Percentiles rank a stretch among this genome's conserved stretches.
phyloP scores from a whole-genome alignment of 2,888 invertebrate species.

The Malacosoma neustria region DNA sequence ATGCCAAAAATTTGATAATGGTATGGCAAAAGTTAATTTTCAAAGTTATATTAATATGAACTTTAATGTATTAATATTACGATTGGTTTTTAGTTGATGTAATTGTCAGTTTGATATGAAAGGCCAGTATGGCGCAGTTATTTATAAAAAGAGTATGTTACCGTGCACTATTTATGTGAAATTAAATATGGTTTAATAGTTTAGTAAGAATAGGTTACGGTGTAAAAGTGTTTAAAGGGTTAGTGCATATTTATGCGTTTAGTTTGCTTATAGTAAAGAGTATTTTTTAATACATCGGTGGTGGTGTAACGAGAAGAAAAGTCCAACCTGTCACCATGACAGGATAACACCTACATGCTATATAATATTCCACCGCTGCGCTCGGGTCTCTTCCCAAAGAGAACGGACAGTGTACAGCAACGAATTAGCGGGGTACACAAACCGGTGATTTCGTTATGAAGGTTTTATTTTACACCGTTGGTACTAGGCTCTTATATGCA shows the following conservation, averaged over 20 bases:
- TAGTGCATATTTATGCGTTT: background rate
- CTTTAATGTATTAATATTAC: background rate
- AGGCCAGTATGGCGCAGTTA: constrained; percentile 26
- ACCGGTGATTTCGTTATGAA: too few relatives aligned
- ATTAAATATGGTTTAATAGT: constrained; percentile 67
- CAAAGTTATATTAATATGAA: background rate
- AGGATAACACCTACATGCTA: too few relatives aligned
- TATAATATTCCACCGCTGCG: too few relatives aligned
- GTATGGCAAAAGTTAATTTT: background rate
- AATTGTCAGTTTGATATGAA: constrained; percentile 6
- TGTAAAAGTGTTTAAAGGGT: constrained; percentile 19
- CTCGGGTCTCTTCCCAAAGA: too few relatives aligned
- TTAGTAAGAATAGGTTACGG: constrained; percentile 51
- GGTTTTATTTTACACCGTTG: too few relatives aligned
- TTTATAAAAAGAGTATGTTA: constrained; percentile 56
- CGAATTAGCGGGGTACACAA: too few relatives aligned
- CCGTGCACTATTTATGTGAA: constrained; percentile 57
- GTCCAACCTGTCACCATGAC: too few relatives aligned
- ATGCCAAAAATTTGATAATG: background rate
- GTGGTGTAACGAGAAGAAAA: too few relatives aligned
- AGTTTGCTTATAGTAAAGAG: too few relatives aligned
- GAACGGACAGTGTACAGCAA: too few relatives aligned
- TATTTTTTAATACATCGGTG: too few relatives aligned
- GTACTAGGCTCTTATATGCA: too few relatives aligned
- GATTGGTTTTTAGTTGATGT: background rate